Evolutionary conservation across 2,888 invertebrate species (phyloP), one percentile per base, ranked within the genome.

Genomic region (Morinoia aosen): DNA sequence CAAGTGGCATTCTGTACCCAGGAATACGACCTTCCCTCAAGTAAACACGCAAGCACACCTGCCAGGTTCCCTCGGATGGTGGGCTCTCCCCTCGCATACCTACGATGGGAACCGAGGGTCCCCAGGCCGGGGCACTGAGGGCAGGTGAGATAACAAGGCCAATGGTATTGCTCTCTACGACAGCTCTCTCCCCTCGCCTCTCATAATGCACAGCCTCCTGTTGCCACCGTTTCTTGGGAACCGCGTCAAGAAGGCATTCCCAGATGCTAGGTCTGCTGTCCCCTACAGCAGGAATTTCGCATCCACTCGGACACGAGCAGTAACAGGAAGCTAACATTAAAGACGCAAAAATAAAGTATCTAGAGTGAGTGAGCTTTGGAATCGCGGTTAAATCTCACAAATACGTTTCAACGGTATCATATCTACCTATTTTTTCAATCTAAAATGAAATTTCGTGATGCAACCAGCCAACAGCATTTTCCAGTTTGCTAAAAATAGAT

Each of bases 81-180:
- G 16, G 88, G 11, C 57, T 93, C 56, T 48, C 93, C 93, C 57
- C 93, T 56, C 93, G 57, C 93, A 93, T 93, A 57, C 93, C 93
- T 93, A 57, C 56, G 93, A 56, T 93, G 93, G 93, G 93, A 93
- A 93, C 93, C 93, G 93, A 93, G 93, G 93, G 93, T 39, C 93
- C 33, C 14, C 48, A 56, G n/a, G 10, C 57, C 58, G 16, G 33
- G 57, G 93, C 57, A 57, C 25, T 14, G 57, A 57, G 57, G 57
- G 93, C 93, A 93, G 93, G 93, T 93, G 93, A 93, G 93, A 93
- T 93, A 93, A 93, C 93, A 93, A 93, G 93, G 93, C 5, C 93
- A 90, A 93, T 93, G 57, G 93, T 57, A 93, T 57, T 57, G 93
- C 90, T 90, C 90, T 40, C 25, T 90, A 48, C 90, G 90, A 48